Conservation (phyloP, 1,140 invertebrate genomes). For the Tenebrio molitor region DNA sequence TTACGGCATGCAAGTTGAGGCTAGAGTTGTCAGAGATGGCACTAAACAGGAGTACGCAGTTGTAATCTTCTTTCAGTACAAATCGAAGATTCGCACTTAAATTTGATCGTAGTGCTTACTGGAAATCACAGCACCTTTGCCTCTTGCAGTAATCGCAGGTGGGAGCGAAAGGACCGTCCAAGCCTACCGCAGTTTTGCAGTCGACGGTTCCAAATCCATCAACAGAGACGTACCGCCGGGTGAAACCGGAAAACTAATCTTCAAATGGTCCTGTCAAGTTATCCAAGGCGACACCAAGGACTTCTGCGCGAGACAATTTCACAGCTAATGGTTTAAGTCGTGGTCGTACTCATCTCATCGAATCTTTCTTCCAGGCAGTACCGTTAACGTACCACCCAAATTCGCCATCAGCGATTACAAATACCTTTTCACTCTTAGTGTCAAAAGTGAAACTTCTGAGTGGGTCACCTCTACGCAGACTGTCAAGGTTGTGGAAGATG, state of each 20-base stretch:
- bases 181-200: not conserved
- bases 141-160: constrained; percentile 14
- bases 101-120: too few relatives aligned
- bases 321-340: too few relatives aligned
- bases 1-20: too few relatives aligned
- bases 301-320: constrained; percentile 7
- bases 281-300: not conserved
- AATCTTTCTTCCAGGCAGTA: too few relatives aligned
- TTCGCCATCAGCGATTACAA: not conserved
- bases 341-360: too few relatives aligned
- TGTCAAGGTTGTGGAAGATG: not conserved
- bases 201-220: constrained; percentile 26
- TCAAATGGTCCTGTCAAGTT: constrained; percentile 13
- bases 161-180: not conserved
- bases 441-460: not conserved
- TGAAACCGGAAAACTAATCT: not conserved
- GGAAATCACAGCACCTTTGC: too few relatives aligned
- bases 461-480: constrained; percentile 6
- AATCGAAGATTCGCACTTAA: too few relatives aligned
- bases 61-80: too few relatives aligned
- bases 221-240: not conserved
- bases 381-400: not conserved
- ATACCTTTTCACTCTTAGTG: constrained; percentile 19
- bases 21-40: too few relatives aligned
- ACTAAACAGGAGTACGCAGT: too few relatives aligned